Conservation (phyloP, 2,888 invertebrate species). For the Lepidocyrtinus sp. region DNA sequence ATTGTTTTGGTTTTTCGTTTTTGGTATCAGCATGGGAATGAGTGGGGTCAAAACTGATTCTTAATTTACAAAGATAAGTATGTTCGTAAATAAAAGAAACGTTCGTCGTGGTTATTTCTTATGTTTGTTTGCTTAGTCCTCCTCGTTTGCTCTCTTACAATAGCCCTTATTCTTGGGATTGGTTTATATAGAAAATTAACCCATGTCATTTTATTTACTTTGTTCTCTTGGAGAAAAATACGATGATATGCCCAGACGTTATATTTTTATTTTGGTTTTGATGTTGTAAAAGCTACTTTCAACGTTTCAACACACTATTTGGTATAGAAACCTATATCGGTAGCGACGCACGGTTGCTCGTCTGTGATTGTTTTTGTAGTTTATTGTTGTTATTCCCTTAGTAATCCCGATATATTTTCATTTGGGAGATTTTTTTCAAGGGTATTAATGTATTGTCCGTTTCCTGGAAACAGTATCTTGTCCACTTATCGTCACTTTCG, state of each 20-base stretch:
- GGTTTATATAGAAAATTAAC: conserved; percentile 26
- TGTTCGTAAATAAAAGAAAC: too few relatives aligned
- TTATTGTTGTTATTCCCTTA: not conserved
- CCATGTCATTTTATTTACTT: conserved; percentile 28
- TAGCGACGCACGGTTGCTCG: too few relatives aligned
- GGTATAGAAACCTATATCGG: too few relatives aligned
- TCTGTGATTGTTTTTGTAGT: conserved; percentile 26
- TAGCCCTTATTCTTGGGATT: not conserved
- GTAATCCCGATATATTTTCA: conserved; percentile 25
- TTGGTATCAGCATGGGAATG: too few relatives aligned
- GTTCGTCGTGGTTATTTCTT: too few relatives aligned
- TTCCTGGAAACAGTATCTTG: conserved; percentile 25
- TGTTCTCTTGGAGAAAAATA: not conserved
- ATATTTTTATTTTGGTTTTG: conserved; percentile 1
- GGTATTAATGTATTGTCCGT: conserved; percentile 22
- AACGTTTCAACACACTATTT: too few relatives aligned
- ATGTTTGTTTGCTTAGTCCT: conserved; percentile 30
- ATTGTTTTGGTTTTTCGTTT: too few relatives aligned
- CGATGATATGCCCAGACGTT: not conserved
- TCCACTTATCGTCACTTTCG: conserved; percentile 40
- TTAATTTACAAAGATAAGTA: too few relatives aligned
- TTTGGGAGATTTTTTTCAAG: conserved; percentile 49
- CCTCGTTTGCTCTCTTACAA: not conserved
- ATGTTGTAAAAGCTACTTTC: too few relatives aligned
- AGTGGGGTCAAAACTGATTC: too few relatives aligned